phyloP scores from a whole-genome alignment of 2,113 vertebrate genomes.

The Amphilophus citrinellus region DNA sequence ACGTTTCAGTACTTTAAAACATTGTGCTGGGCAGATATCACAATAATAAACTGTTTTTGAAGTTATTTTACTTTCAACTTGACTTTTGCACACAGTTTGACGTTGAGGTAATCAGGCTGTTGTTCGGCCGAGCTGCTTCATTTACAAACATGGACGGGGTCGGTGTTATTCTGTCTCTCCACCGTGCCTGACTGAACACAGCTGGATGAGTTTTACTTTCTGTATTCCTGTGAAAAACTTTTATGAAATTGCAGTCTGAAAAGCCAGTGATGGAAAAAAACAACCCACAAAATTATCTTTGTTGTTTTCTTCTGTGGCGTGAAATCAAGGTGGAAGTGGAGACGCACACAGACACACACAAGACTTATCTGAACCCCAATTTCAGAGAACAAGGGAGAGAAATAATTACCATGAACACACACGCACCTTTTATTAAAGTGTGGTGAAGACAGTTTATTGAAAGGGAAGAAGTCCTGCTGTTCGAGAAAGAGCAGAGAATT shows the following conservation, averaged over 20 bases:
- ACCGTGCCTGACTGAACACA: neutral
- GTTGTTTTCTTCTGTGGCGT: slow-evolving; percentile 8
- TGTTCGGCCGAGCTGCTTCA: neutral
- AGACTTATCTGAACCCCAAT: neutral
- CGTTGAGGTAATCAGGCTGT: neutral
- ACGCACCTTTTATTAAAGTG: neutral
- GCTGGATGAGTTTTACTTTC: neutral
- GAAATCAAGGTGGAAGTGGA: slow-evolving; percentile 12
- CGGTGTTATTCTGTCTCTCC: neutral
- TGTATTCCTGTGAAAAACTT: neutral
- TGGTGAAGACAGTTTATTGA: neutral
- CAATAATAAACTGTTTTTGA: neutral
- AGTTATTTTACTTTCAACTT: neutral
- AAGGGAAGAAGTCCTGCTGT: neutral
- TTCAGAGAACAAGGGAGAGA: neutral
- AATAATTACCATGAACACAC: slow-evolving; percentile 1
- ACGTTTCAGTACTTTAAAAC: neutral
- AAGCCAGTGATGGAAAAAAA: slow-evolving; percentile 13
- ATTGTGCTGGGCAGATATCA: neutral
- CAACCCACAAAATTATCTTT: neutral
- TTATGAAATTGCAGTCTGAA: neutral
- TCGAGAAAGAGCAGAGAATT: neutral
- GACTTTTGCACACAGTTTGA: neutral
- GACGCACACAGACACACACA: rapidly evolving
- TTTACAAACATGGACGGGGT: neutral